phyloP scores from a whole-genome alignment of 1,140 invertebrate genomes.

The Carposina sasakii region DNA sequence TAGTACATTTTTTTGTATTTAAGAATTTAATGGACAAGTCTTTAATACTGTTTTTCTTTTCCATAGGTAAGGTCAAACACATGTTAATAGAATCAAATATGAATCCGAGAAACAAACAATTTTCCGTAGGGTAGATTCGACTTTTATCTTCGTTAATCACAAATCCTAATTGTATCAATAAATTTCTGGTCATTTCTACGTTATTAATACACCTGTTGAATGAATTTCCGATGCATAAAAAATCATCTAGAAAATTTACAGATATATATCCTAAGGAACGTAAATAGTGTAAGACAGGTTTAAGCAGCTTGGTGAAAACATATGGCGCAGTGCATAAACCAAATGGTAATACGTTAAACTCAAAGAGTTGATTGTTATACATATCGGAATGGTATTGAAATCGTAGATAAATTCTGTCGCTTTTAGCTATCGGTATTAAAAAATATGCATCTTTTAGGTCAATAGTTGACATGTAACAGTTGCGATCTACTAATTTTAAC shows the following conservation, averaged over 20 bases:
- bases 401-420: background rate
- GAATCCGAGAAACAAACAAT: conserved; percentile 24
- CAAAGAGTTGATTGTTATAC: too few species aligned
- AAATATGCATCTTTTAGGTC: background rate
- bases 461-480: background rate
- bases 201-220: background rate
- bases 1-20: conserved; percentile 4
- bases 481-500: background rate
- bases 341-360: background rate
- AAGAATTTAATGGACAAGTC: background rate
- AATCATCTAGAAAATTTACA: background rate
- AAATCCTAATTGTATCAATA: conserved; percentile 19
- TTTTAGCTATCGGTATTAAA: background rate
- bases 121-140: conserved; percentile 3
- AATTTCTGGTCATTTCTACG: background rate
- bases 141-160: conserved; percentile 26
- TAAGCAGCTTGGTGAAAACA: background rate
- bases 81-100: conserved; percentile 16
- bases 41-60: conserved; percentile 8
- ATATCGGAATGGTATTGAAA: background rate
- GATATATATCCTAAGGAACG: background rate
- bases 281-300: background rate
- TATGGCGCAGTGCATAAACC: background rate
- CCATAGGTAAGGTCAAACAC: conserved; percentile 4
- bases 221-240: background rate